Evolutionary conservation across 2,113 vertebrate species (phyloP).

Genomic region (Penelope pileata): DNA sequence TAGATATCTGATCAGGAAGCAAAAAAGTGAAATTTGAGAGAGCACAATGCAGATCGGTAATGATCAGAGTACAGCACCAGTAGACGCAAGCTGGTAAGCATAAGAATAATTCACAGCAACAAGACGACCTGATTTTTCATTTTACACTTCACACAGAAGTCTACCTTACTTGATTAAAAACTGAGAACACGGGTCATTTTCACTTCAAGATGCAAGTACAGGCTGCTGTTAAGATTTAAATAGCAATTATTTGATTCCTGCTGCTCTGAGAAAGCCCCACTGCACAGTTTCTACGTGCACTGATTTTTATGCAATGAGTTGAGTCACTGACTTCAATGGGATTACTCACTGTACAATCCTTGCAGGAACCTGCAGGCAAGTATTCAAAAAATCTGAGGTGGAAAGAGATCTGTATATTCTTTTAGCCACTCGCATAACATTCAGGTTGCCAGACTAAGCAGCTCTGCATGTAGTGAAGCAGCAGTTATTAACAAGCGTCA

Average conservation of each 20-base stretch:
- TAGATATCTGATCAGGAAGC: neutral
- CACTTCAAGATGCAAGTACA: neutral
- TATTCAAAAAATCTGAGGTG: neutral
- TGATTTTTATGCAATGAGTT: neutral
- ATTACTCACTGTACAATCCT: neutral
- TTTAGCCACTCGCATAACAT: neutral
- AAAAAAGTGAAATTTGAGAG: neutral
- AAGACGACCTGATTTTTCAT: neutral
- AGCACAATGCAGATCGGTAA: neutral
- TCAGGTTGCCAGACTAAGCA: neutral
- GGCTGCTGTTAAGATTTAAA: neutral
- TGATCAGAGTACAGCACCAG: neutral
- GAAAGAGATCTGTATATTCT: neutral
- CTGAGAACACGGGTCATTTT: neutral
- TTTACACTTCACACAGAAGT: neutral
- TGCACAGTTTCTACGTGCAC: fast-evolving
- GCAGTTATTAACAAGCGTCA: neutral
- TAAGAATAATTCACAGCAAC: neutral
- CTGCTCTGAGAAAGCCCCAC: fast-evolving
- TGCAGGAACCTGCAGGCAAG: slow-evolving; percentile 26
- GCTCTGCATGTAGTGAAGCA: neutral
- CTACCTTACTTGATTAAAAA: neutral
- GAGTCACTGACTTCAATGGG: neutral
- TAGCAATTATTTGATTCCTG: neutral
- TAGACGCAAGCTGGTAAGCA: neutral